Base-by-base conservation (phyloP, 2,113 vertebrate species). In the Pelmatolapia mariae region DNA sequence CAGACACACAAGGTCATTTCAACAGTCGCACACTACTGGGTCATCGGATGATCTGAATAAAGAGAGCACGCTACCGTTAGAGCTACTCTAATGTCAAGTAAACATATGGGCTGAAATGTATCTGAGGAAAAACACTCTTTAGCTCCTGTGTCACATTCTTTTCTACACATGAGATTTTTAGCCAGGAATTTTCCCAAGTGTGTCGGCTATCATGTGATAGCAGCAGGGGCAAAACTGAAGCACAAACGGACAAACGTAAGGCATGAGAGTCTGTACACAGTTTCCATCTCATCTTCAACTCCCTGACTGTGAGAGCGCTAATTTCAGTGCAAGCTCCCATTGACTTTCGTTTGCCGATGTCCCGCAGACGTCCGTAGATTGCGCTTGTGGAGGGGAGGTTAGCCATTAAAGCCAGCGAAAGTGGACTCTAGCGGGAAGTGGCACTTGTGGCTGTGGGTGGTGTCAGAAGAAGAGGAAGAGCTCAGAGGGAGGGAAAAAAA, bases 371-470 rank as follows among this genome's bases (percentile, higher is more conserved):
- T 79, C 84, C 89, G 82, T 85, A 90, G 90, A 93, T 78, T 79
- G 90, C 52, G 53, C 53, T 13, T 47, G 85, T 76, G 22, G 54
- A 43, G 53, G 76, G 88, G 84, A 91, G 94, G 94, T 94, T 91
- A 82, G 89, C 91, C 90, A 93, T 91, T 94, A 93, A 85, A 92
- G 91, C 82, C 15, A 16, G 61, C 87, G 56, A 79, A 89, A 95
- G 94, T 87, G 94, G 93, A 90, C 90, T 92, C 6, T 79, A 89
- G 91, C 47, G 86, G 84, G 87, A 94, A 93, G 93, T 88, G 93
- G 87, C 93, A 90, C 92, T 94, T 94, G 90, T 93, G 90, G 84
- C 87, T 89, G 89, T 91, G 92, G 89, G 91, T 89, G 90, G 90
- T 91, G 94, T 92, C 86, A 89, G 83, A 87, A 40, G 59, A 71